These are phyloP conservation scores for western clawed frog (Xenopus tropicalis) DNA, from an alignment of 2,113 vertebrate species.

Conservation along the genomic window DNA sequence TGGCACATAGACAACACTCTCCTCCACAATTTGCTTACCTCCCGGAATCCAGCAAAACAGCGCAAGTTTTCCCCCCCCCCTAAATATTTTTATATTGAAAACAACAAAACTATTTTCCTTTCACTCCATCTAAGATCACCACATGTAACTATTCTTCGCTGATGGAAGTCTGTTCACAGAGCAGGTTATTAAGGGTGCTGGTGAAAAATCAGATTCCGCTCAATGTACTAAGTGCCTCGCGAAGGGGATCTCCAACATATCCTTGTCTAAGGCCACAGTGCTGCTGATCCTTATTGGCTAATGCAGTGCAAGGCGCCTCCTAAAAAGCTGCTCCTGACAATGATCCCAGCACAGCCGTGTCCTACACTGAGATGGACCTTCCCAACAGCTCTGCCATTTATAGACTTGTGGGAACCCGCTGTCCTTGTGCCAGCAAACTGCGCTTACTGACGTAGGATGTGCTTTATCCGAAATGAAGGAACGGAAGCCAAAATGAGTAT, in stretches of 20 bases:
- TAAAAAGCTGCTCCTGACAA: neutral
- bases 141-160: too few species aligned
- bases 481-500: slow-evolving; percentile 1
- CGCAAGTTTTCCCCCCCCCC: too few species aligned
- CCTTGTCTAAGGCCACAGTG: neutral
- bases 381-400: too few species aligned
- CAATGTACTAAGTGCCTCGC: slow-evolving; percentile 26
- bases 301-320: neutral
- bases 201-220: neutral
- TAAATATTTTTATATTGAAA: too few species aligned
- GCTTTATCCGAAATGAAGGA: slow-evolving; percentile 12
- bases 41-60: neutral
- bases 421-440: neutral
- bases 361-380: neutral
- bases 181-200: neutral
- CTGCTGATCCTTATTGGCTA: neutral
- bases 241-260: neutral
- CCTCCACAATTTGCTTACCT: neutral
- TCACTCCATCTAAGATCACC: too few species aligned
- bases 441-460: neutral
- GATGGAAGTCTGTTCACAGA: neutral
- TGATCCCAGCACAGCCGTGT: neutral
- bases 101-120: neutral
- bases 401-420: too few species aligned
- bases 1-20: neutral